phyloP scores from a whole-genome alignment of 2,888 invertebrate species.

The Coelogynopora nodosa region DNA sequence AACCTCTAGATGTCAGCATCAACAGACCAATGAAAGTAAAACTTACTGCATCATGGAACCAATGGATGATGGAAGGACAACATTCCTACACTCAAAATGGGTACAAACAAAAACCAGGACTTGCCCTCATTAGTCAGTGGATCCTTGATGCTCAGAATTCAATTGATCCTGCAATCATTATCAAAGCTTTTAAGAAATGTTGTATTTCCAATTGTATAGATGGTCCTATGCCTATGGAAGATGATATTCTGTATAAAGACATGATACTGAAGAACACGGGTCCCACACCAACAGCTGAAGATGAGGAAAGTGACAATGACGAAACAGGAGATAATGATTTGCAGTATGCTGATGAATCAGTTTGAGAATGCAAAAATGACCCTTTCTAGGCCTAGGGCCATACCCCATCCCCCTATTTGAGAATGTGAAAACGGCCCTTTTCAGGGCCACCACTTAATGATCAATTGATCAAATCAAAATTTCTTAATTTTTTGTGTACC shows the following conservation, averaged over 20 bases:
- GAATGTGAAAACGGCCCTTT: too few relatives aligned
- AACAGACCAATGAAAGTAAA: neutral
- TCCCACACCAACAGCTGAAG: neutral
- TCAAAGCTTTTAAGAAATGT: neutral
- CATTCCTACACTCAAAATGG: slow-evolving; percentile 23
- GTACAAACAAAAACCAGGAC: neutral
- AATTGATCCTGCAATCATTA: neutral
- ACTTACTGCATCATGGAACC: neutral
- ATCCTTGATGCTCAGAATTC: neutral
- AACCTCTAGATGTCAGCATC: slow-evolving; percentile 2
- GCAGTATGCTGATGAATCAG: too few relatives aligned
- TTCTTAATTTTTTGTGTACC: neutral
- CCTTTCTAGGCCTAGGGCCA: too few relatives aligned
- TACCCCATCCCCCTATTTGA: too few relatives aligned
- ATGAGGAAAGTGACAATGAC: too few relatives aligned
- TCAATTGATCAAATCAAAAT: too few relatives aligned
- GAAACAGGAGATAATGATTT: too few relatives aligned
- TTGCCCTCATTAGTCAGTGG: neutral
- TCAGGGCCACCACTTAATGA: too few relatives aligned
- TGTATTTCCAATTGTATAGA: neutral
- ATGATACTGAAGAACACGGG: too few relatives aligned
- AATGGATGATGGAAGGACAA: neutral
- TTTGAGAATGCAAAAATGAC: too few relatives aligned
- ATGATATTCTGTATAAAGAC: neutral
- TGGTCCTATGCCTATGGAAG: slow-evolving; percentile 16